Base-by-base conservation (phyloP, 2,113 vertebrate species). In the Percina caprodes region DNA sequence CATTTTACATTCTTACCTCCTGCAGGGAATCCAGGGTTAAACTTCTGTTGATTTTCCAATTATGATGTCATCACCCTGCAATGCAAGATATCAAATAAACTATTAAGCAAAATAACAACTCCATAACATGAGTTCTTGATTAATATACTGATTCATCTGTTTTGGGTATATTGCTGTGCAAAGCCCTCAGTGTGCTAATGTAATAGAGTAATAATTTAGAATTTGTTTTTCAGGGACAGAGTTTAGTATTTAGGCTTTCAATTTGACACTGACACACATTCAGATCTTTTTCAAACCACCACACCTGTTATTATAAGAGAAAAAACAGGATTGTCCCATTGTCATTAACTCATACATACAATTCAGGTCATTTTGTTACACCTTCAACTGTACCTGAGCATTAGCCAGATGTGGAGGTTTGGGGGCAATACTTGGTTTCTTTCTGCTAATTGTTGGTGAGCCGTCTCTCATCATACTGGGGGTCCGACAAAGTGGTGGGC, bases 41-140 rank as follows among this genome's bases (percentile, higher is more conserved):
- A 95, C 94, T 74, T 93, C 88, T 51, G 94, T 95, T 33, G 94
- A 93, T 91, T 92, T 95, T 61, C 91, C 74, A 0, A 89, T 85
- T n/a, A 82, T 48, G 39, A 91, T 63, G 39, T 73, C 85, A 73
- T 91, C 80, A 55, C 66, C 65, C 93, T 94, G 85, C 16, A 81
- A 76, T 26, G 16, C 18, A 83, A 84, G 18, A 54, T 16, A 77
- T 21, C 13, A 30, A 35, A 66, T 23, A 76, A 15, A 33, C 18
- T 9, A 42, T 48, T 54, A 42, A 10, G 10, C 10, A 2, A 35
- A 49, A 55, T 35, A 49, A 69, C 6, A 18, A 46, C 2, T 23
- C n/a, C 5, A 48, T 19, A 18, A 21, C 19, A 66, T 18, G 26
- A 19, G 7, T 56, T 16, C 1, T 15, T 56, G 13, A 23, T 75